Conservation (phyloP, 2,113 vertebrate species). For the Riparia riparia region DNA sequence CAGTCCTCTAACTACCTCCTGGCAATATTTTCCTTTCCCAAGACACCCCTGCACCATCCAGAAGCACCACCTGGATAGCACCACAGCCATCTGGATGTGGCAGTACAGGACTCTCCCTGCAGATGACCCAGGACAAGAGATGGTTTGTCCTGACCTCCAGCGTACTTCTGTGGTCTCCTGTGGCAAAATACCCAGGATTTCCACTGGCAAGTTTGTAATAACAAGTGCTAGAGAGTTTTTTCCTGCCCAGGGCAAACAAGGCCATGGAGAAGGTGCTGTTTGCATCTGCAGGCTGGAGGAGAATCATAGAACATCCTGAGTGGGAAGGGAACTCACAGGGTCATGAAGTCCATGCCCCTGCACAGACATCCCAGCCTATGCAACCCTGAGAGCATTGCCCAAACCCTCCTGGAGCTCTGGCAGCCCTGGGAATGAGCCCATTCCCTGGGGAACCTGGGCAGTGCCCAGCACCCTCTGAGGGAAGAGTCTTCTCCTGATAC, state of each 20-base stretch:
- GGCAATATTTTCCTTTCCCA: not conserved
- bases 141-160: accelerated
- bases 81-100: not conserved
- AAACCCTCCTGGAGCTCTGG: not conserved
- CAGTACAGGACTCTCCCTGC: not conserved
- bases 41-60: not conserved
- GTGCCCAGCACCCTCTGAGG: not conserved
- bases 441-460: not conserved
- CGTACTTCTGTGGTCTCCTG: not conserved
- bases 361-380: not conserved
- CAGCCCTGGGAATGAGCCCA: accelerated
- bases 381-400: accelerated
- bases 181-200: not conserved
- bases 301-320: not conserved
- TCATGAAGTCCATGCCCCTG: not conserved
- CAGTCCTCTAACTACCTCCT: not conserved
- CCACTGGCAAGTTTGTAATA: not conserved
- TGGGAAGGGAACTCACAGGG: not conserved
- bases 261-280: not conserved
- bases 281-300: not conserved
- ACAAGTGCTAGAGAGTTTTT: not conserved
- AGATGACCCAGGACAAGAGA: not conserved
- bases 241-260: not conserved
- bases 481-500: accelerated
- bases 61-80: not conserved